phyloP scores from a whole-genome alignment of 2,797 vertebrate species.

The Enteromius argenteus region DNA sequence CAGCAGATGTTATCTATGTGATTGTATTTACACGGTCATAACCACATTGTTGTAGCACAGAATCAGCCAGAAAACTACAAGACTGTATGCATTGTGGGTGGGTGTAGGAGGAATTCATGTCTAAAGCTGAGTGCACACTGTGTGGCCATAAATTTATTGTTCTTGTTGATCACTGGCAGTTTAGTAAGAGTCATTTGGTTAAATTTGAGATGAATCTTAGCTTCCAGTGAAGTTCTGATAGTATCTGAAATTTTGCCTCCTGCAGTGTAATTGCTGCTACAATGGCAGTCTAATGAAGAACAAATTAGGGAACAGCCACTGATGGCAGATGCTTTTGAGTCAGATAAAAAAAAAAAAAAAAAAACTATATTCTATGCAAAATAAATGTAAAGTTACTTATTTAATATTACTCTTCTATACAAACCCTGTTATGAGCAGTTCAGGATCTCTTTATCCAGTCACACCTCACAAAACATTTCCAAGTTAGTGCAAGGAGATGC shows the following conservation, averaged over 20 bases:
- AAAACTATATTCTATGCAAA: background rate
- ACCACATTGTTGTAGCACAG: background rate
- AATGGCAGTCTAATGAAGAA: background rate
- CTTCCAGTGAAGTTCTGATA: background rate
- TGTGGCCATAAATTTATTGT: background rate
- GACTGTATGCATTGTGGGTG: too few species aligned
- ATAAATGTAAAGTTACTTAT: background rate
- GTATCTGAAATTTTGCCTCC: background rate
- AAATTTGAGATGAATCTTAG: background rate
- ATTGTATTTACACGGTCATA: conserved; percentile 14
- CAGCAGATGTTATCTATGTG: conserved; percentile 7
- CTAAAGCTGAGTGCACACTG: background rate
- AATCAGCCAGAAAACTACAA: background rate
- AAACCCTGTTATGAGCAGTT: background rate
- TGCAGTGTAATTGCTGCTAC: background rate
- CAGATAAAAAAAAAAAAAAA: background rate
- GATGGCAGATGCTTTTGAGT: background rate
- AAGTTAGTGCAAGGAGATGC: too few species aligned
- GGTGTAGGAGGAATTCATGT: background rate
- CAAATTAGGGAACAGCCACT: background rate
- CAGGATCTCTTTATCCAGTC: background rate
- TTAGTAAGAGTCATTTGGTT: background rate
- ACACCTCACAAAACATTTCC: background rate
- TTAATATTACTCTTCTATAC: background rate
- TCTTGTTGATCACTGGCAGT: background rate